A percentile compares a stretch with the other conserved stretches of the same genome.
Conservation (phyloP, 2,888 invertebrate species). For the Rutpela maculata region DNA sequence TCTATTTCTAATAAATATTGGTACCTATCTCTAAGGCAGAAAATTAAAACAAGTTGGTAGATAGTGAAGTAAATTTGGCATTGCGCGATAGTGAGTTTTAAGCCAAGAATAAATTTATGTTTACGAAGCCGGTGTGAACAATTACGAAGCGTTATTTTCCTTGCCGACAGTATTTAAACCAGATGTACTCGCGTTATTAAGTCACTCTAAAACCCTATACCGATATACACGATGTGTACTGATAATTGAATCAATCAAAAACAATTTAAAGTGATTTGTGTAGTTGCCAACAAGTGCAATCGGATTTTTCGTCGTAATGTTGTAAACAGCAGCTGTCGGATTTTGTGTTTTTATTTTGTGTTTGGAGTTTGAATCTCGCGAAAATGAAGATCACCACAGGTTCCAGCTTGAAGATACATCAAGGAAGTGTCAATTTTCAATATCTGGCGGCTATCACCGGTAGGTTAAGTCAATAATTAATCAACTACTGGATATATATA, state of each 20-base stretch:
- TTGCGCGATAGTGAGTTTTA: background rate
- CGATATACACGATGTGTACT: conserved; percentile 31
- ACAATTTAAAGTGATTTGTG: conserved; percentile 27
- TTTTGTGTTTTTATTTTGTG: conserved; percentile 1
- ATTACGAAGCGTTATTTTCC: conserved; percentile 44
- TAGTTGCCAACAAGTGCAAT: background rate
- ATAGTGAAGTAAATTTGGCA: background rate
- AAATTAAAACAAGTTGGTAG: background rate
- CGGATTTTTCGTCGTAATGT: conserved; percentile 30
- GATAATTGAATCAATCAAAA: conserved; percentile 23
- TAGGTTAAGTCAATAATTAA: conserved; percentile 36
- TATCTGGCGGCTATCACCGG: conserved; percentile 54
- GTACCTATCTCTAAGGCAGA: background rate
- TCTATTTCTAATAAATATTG: too few relatives aligned
- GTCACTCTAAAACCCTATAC: conserved; percentile 27
- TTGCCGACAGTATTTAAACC: conserved; percentile 43
- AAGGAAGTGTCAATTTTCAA: conserved; percentile 55
- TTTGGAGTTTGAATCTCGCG: background rate
- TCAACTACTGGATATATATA: too few relatives aligned
- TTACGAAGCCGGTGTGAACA: conserved; percentile 31
- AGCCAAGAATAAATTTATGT: conserved; percentile 36
- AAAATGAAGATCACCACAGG: conserved; percentile 62
- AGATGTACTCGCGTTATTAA: conserved; percentile 36
- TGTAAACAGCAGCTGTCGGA: conserved; percentile 5
- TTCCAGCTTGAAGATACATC: conserved; percentile 60